A percentile compares a stretch with the other conserved stretches of the same genome.
These are phyloP conservation scores for Zalophus californianus DNA, from an alignment of 2,797 vertebrate genomes.

Conservation along the genomic window DNA sequence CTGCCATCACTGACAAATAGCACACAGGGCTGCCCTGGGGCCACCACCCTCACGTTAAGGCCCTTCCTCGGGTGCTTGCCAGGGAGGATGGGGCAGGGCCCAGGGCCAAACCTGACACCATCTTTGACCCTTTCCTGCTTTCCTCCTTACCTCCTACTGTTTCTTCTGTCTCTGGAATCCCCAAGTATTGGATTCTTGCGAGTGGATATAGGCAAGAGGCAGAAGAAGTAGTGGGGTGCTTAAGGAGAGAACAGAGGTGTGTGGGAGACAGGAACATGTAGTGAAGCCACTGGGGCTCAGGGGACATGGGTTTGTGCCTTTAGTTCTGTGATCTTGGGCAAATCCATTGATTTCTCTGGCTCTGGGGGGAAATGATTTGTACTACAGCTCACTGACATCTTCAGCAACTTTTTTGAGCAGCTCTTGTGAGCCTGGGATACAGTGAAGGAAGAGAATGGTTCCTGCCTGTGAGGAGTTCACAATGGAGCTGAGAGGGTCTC, in stretches of 20 bases:
- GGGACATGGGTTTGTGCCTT: not conserved
- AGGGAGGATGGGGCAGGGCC: not conserved
- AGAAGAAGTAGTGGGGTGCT: not conserved
- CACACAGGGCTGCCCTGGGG: not conserved
- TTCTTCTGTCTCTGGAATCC: not conserved
- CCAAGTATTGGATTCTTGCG: not conserved
- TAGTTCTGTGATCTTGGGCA: not conserved
- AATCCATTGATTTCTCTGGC: not conserved
- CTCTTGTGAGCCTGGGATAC: not conserved
- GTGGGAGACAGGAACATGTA: not conserved
- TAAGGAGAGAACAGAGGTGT: not conserved
- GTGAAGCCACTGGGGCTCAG: not conserved
- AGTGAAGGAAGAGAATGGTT: not conserved
- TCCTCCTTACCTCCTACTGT: not conserved
- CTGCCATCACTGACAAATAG: not conserved
- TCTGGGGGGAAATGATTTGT: not conserved
- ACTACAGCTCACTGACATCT: not conserved
- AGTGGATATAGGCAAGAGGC: not conserved
- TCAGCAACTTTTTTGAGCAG: not conserved
- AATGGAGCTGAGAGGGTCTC: not conserved
- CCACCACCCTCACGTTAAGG: not conserved
- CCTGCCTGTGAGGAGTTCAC: not conserved
- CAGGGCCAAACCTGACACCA: not conserved
- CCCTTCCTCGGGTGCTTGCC: not conserved
- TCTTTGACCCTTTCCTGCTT: not conserved